Evolutionary conservation across 2,113 vertebrate species (phyloP), one percentile per base, ranked within the genome.

Genomic region (Aramus guarauna): DNA sequence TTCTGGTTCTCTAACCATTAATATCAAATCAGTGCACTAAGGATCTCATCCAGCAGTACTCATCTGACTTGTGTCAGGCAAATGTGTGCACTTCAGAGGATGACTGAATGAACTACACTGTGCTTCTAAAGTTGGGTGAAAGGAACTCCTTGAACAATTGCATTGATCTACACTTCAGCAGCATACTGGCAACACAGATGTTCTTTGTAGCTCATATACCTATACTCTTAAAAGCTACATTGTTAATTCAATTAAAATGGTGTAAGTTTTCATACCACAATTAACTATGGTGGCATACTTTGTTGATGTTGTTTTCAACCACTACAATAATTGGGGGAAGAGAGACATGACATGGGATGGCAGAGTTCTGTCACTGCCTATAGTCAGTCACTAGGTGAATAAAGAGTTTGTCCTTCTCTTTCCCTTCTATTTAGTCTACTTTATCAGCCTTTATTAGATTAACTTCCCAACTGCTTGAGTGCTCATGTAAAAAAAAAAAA

Each of bases 1-100:
- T n/a, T 36, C 36, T n/a, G 13, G 24, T 86, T 59, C 37, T 50
- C 32, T 39, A 48, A 39, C 8, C 6, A 13, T 27, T 21, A 45
- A 16, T 13, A 74, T 9, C 29, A 78, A 58, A 71, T 4, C 30
- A 45, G 30, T 7, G 4, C 63, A 60, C 2, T 30, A 55, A 50
- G 5, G 10, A 86, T 58, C 19, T 55, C 37, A 79, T n/a, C n/a
- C 24, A 64, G 43, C 9, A 69, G 26, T 12, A 60, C 17, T 39
- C 47, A 36, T 39, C 21, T 55, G 32, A 52, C 17, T 12, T 32
- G n/a, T 67, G 45, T 39, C 20, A 32, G 37, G 59, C 5, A 76
- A 64, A 71, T 1, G 1, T 21, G 52, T 27, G n/a, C 66, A 59
- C 12, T 79, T 72, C 4, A 0, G 1, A 58, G 7, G 4, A 19